phyloP scores from a whole-genome alignment of 2,797 vertebrate species.

The Ambastaia sidthimunki region DNA sequence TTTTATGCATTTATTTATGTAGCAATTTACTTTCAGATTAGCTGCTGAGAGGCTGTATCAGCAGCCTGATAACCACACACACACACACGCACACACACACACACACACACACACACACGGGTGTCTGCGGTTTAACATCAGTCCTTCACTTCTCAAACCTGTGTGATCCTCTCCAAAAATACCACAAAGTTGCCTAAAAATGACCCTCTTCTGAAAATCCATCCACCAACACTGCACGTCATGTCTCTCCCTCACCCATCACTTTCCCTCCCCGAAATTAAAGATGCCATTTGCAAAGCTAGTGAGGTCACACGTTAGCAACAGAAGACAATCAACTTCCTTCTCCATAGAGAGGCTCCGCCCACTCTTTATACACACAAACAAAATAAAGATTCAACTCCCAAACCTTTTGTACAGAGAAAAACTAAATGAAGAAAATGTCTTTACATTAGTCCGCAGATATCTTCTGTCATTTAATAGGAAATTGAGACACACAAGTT shows the following conservation, averaged over 20 bases:
- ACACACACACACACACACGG: too few species aligned
- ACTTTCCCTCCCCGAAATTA: constrained; percentile 65
- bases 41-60: constrained; percentile 82
- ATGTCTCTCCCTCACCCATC: constrained; percentile 58
- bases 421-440: constrained; percentile 85
- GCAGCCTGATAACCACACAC: constrained; percentile 77
- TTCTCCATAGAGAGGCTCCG: constrained; percentile 82
- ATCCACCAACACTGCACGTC: constrained; percentile 77
- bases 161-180: constrained; percentile 82
- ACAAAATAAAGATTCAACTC: constrained; percentile 81
- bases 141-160: constrained; percentile 80
- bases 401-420: constrained; percentile 88
- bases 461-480: constrained; percentile 78
- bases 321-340: constrained; percentile 78
- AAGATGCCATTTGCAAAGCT: constrained; percentile 75
- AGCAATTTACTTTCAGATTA: constrained; percentile 82
- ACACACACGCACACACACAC: constrained; percentile 78
- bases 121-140: constrained; percentile 71
- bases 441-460: constrained; percentile 84
- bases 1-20: constrained; percentile 87
- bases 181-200: constrained; percentile 78
- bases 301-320: constrained; percentile 84
- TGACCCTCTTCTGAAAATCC: constrained; percentile 76
- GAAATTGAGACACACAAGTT: constrained; percentile 73
- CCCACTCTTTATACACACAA: constrained; percentile 80